Base-by-base conservation (phyloP, 2,113 vertebrate species). In the Herpailurus yagouaroundi region DNA sequence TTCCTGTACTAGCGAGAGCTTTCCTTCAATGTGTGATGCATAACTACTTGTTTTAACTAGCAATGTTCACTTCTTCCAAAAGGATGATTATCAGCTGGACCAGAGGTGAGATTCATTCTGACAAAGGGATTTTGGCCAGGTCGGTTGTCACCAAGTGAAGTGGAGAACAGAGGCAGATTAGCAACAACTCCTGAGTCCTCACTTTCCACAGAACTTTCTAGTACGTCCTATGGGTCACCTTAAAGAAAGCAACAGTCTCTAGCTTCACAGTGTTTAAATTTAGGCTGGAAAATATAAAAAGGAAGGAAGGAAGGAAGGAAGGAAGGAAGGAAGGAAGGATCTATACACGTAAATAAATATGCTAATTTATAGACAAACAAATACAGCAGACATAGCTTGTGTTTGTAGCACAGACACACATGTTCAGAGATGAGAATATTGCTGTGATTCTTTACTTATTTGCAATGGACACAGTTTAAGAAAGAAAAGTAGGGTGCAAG, bases 81-180 rank as follows among this genome's bases (percentile, higher is more conserved):
- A 89, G 27, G 89, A 81, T n/a, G 95, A 36, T 82, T 90, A 83
- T 80, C 57, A 57, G 33, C 63, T 25, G 36, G 77, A 95, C 95
- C 94, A 97, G 96, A 92, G 50, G 95, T 89, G 25, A 12, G 23
- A 92, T 96, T 97, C 77, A 64, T 86, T 73, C 76, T 60, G 66
- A 80, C 86, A 93, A 71, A 71, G 6, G 97, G 33, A 55, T n/a
- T 92, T 79, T 79, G 48, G 74, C 68, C 36, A 95, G 14, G 16
- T 96, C 77, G 92, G 8, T 3, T 15, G 60, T 5, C 94, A 38
- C 83, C 66, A 93, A 60, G 3, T 16, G 25, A 90, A 94, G 66
- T 93, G 52, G 38, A 86, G 25, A 89, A 80, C 1, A 82, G 36
- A 89, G 9, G 60, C 79, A 82, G 82, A 79, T 73, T 94, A 96